These are phyloP conservation scores for Scrobipalpa atriplicella DNA, from an alignment of 2,888 invertebrate genomes.

Conservation along the genomic window DNA sequence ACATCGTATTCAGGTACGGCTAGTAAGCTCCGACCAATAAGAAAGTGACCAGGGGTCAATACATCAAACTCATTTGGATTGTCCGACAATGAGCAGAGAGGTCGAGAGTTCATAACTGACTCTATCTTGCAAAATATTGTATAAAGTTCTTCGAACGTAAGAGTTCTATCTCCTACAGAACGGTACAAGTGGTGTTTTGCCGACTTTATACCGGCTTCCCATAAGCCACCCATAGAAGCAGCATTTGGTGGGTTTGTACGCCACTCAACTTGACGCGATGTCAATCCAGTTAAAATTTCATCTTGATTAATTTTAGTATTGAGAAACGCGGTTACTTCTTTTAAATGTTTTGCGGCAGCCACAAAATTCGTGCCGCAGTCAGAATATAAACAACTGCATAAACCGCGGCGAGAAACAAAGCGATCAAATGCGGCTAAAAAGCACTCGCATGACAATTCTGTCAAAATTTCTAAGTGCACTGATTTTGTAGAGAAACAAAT, in stretches of 20 bases:
- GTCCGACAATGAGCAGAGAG: conserved; percentile 16
- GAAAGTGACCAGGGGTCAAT: conserved; percentile 32
- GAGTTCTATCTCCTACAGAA: not conserved
- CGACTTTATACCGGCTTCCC: conserved; percentile 18
- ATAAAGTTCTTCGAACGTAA: conserved; percentile 26
- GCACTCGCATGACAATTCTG: too few relatives aligned
- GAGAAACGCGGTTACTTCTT: not conserved
- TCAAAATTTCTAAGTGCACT: too few relatives aligned
- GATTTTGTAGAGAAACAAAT: too few relatives aligned
- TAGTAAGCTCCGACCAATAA: conserved; percentile 25
- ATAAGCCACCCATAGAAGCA: not conserved
- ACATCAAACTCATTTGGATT: conserved; percentile 31
- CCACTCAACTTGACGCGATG: conserved; percentile 2
- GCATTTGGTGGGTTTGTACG: conserved; percentile 8
- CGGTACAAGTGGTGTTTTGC: conserved; percentile 16
- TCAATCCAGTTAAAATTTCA: not conserved
- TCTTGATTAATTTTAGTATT: not conserved
- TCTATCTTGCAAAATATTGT: conserved; percentile 28
- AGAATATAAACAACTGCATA: not conserved
- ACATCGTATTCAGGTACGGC: conserved; percentile 28
- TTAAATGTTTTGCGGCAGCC: not conserved
- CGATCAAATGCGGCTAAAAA: not conserved
- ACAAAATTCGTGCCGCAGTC: conserved; percentile 22
- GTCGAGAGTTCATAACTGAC: conserved; percentile 28
- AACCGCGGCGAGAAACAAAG: not conserved